Base-by-base conservation (phyloP, 23 tunicate genomes). In the Styela plicata region DNA sequence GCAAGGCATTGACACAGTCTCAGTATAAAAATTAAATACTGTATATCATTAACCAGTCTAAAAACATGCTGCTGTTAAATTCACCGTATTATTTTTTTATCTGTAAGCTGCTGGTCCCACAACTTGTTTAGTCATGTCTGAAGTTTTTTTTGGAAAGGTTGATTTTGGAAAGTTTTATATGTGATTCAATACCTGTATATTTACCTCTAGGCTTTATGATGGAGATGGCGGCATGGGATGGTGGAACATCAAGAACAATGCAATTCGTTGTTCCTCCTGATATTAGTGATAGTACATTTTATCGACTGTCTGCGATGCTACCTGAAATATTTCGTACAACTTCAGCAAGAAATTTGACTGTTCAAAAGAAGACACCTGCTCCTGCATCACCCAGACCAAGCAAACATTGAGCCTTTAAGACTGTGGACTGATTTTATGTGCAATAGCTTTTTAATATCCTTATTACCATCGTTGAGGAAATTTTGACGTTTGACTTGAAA, bases 181-280 rank as follows among this genome's bases (percentile, higher is more conserved):
- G 24, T 22, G 0, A 23, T 24, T 69, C 74, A 22, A 21, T 19
- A 19, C 21, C 64, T 61, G 64, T 19, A 61, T 61, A 61, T 0
- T 31, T 32, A 24, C 53, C 63, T 20, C 17, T 70, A 88, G 98
- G 98, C 21, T 93, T 88, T 37, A 93, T 93, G 98, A 93, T 93
- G 89, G 98, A 93, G 73, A 93, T 93, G 98, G 93, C 98, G 21
- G 71, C 98, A 25, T 93, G 93, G 92, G 98, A 93, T 77, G 98
- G 98, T 1, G 98, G 98, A 52, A 80, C 88, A n/a, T 93, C 98
- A 1, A 75, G 98, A 21, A 93, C 86, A 22, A 88, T 93, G 71
- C 92, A 93, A 84, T 93, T 93, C 64, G 93, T 93, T 22, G 74
- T 87, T 19, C 98, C 98, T 16, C 98, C 98, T 23, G 98, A 89